Base-by-base conservation (phyloP, 2,888 invertebrate genomes). In the Catocala sponsa region DNA sequence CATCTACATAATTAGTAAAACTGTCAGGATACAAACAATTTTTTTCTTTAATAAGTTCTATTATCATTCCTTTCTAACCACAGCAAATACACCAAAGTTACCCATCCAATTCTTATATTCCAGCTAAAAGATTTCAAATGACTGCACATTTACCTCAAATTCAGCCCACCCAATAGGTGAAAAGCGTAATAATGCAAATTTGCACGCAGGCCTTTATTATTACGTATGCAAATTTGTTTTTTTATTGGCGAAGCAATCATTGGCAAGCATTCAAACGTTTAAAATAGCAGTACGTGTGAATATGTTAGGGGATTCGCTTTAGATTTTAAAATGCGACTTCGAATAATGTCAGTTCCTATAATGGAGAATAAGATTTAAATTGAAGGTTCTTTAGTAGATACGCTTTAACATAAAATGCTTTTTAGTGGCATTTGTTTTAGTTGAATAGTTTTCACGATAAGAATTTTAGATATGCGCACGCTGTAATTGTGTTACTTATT, bases 141-240 rank as follows among this genome's bases (percentile, higher is more conserved):
- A 44, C 5, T 50, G 42, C 33, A 50, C 33, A 50, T 15, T 42
- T 11, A 49, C 48, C 33, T 33, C 13, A 6, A 52, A 59, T 59
- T 46, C 13, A 46, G 25, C 11, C 41, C 25, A 35, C 7, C 41
- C 1, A 12, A 15, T 11, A 50, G 48, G 42, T 51, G 25, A 52
- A 58, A 77, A 55, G 25, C 25, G 11, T 55, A 62, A 57, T 58
- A 59, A 61, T 59, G 47, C 42, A 64, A 55, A 59, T 46, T 47
- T 55, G 32, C 55, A 52, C 53, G 47, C 54, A 59, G n/a, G 47
- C 64, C 47, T 60, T 61, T 57, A 56, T 68, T 46, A 75, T 75
- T 67, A 63, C 59, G 54, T 65, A 75, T 78, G 72, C 58, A 75
- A 75, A 75, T 78, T 60, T 54, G 10, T 25, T 52, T 78, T 71